phyloP scores from a whole-genome alignment of 23 tunicate genomes.

The Styela plicata region DNA sequence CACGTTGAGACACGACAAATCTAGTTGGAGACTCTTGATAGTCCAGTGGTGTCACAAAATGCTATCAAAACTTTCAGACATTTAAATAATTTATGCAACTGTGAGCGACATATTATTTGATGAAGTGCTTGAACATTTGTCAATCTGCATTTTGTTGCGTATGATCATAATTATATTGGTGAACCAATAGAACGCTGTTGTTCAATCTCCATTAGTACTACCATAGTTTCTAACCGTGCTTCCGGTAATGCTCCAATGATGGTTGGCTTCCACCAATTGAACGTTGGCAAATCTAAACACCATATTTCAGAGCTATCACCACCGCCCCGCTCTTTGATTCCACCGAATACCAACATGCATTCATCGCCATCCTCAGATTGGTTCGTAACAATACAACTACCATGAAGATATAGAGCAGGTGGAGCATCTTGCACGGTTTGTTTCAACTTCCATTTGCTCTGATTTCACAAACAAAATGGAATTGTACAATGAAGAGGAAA shows the following conservation, averaged over 20 bases:
- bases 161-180: no score
- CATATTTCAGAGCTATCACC: slow-evolving; percentile 33
- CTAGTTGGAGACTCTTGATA: no score
- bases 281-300: slow-evolving; percentile 52
- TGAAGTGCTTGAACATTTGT: no score
- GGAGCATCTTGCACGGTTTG: slow-evolving; percentile 47
- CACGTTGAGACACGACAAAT: no score
- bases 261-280: slow-evolving; percentile 58
- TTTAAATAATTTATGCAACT: no score
- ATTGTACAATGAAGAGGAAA: background rate
- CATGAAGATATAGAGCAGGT: slow-evolving; percentile 39
- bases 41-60: no score
- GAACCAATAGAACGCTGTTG: no score
- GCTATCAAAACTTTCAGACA: no score
- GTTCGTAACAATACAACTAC: slow-evolving; percentile 37
- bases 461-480: no score
- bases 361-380: slow-evolving; percentile 51
- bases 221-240: slow-evolving; percentile 31
- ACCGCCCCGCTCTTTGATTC: slow-evolving; percentile 15
- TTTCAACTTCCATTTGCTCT: slow-evolving; percentile 47
- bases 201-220: no score
- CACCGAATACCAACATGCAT: slow-evolving; percentile 52
- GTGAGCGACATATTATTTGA: no score
- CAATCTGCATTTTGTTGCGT: no score
- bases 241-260: slow-evolving; percentile 25